Conservation (phyloP, 2,797 vertebrate genomes). For the Cyclura pinguis region DNA sequence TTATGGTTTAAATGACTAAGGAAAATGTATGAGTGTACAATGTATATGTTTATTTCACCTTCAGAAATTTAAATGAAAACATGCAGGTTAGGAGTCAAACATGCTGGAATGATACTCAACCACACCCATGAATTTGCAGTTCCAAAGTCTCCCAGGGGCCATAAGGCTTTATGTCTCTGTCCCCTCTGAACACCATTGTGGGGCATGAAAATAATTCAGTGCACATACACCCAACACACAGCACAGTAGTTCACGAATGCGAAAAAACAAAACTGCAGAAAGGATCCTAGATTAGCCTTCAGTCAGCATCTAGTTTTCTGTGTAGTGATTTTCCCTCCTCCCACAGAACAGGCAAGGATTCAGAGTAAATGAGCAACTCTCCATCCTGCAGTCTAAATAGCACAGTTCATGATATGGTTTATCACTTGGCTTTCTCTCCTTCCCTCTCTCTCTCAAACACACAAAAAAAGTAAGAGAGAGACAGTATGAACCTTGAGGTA, state of each 20-base stretch:
- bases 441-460: too few species aligned
- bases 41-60: not conserved
- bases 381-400: not conserved
- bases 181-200: not conserved
- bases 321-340: not conserved
- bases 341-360: not conserved
- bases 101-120: not conserved
- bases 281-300: not conserved
- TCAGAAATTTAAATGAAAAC: not conserved
- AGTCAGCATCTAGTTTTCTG: not conserved
- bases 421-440: not conserved
- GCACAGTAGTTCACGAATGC: not conserved
- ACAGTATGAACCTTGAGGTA: not conserved
- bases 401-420: not conserved
- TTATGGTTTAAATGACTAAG: not conserved
- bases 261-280: not conserved
- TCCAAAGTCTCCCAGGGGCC: not conserved
- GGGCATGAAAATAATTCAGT: not conserved
- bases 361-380: not conserved
- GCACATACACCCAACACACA: not conserved
- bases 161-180: not conserved
- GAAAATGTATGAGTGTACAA: not conserved
- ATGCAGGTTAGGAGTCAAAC: not conserved
- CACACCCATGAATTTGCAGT: not conserved
- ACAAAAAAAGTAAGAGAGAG: not conserved